Conservation (phyloP, 2,797 vertebrate genomes). For the Steatocranus sp. region DNA sequence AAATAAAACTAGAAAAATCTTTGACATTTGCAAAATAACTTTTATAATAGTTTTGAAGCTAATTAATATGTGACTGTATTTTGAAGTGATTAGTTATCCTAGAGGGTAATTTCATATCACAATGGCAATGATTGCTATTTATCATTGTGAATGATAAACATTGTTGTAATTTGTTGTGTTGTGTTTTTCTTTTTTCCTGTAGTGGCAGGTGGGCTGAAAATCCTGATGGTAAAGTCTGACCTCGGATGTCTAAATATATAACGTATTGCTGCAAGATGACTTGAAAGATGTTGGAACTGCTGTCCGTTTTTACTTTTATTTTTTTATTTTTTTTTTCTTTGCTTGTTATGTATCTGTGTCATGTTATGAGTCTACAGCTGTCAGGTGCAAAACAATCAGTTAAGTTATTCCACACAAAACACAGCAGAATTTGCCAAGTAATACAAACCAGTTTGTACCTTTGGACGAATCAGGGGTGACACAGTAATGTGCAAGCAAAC, state of each 20-base stretch:
- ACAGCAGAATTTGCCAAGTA: slow-evolving; percentile 49
- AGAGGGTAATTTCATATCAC: neutral
- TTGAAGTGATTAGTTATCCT: neutral
- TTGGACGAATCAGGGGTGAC: neutral
- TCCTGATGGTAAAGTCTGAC: neutral
- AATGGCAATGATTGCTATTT: neutral
- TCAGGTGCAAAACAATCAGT: neutral
- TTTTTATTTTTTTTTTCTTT: neutral
- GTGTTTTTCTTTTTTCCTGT: neutral
- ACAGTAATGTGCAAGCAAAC: neutral
- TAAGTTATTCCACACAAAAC: slow-evolving; percentile 14
- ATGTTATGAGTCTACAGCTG: neutral
- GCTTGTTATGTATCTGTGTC: slow-evolving; percentile 18
- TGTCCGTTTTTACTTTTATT: slow-evolving; percentile 12
- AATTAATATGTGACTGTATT: neutral
- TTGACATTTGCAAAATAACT: neutral
- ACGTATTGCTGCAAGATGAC: slow-evolving; percentile 45
- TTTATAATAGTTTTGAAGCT: neutral
- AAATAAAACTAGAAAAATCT: neutral
- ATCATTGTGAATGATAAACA: neutral
- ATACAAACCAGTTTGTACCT: slow-evolving; percentile 1
- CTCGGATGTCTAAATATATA: slow-evolving; percentile 24
- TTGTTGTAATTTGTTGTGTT: neutral
- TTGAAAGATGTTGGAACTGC: slow-evolving; percentile 39
- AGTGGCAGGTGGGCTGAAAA: slow-evolving; percentile 81